Conservation (phyloP, 2,888 invertebrate genomes). For the Achlya flavicornis region DNA sequence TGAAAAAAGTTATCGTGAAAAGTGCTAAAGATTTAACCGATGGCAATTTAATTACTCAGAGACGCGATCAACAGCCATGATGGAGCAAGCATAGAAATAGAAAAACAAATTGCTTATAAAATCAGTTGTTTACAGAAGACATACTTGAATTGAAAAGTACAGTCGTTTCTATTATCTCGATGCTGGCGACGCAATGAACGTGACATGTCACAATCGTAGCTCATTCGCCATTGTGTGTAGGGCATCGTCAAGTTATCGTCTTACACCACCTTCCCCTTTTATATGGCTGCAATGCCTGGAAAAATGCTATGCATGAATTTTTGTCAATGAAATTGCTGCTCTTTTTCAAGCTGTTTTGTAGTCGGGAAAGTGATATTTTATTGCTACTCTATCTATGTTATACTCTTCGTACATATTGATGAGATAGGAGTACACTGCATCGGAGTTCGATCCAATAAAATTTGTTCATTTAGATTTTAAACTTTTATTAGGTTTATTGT, state of each 20-base stretch:
- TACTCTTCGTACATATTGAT: conserved; percentile 5
- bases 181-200: conserved; percentile 22
- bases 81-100: too few relatives aligned
- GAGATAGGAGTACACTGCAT: background rate
- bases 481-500: background rate
- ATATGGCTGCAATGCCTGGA: conserved; percentile 48
- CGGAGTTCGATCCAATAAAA: background rate
- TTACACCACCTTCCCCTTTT: conserved; percentile 48
- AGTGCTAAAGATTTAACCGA: too few relatives aligned
- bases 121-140: background rate
- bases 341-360: conserved; percentile 31
- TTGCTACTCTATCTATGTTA: conserved; percentile 17
- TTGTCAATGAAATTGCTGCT: conserved; percentile 33
- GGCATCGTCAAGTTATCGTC: conserved; percentile 51
- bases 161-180: background rate
- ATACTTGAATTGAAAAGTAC: conserved; percentile 4
- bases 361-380: conserved; percentile 25
- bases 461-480: background rate
- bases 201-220: conserved; percentile 30
- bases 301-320: conserved; percentile 37
- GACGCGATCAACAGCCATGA: too few relatives aligned
- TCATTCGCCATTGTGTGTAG: conserved; percentile 49
- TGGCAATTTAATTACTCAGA: too few relatives aligned
- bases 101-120: too few relatives aligned
- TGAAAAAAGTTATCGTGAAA: too few relatives aligned